Conservation (phyloP, 2,113 vertebrate genomes). For the Falcunculus frontatus region DNA sequence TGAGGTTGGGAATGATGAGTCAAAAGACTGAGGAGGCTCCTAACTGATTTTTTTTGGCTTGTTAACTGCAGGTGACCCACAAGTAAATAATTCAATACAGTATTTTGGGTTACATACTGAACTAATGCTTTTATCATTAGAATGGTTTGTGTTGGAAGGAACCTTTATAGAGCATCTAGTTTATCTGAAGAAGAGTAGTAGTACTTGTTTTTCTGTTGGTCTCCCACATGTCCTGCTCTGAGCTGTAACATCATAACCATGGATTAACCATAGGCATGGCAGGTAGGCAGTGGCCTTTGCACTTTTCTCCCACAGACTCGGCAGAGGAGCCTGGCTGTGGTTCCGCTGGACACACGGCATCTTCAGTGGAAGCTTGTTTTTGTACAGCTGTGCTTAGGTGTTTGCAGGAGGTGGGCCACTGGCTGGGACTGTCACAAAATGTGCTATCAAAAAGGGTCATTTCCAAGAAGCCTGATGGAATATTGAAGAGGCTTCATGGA, state of each 20-base stretch:
- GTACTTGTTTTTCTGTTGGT: not conserved
- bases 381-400: not conserved
- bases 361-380: not conserved
- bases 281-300: not conserved
- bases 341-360: accelerated
- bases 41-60: not conserved
- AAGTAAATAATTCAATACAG: not conserved
- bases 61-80: not conserved
- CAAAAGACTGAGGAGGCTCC: not conserved
- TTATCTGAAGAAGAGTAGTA: not conserved
- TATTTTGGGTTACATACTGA: not conserved
- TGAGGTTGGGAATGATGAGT: not conserved
- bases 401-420: not conserved
- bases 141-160: not conserved
- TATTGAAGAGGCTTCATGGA: not conserved
- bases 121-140: not conserved
- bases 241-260: not conserved
- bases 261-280: accelerated
- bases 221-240: not conserved
- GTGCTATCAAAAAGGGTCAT: not conserved
- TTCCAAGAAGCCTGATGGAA: not conserved
- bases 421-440: not conserved
- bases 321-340: accelerated
- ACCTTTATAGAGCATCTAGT: not conserved
- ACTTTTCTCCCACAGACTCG: not conserved